phyloP scores from a whole-genome alignment of 2,797 vertebrate species.

The Gobio occitaniae region DNA sequence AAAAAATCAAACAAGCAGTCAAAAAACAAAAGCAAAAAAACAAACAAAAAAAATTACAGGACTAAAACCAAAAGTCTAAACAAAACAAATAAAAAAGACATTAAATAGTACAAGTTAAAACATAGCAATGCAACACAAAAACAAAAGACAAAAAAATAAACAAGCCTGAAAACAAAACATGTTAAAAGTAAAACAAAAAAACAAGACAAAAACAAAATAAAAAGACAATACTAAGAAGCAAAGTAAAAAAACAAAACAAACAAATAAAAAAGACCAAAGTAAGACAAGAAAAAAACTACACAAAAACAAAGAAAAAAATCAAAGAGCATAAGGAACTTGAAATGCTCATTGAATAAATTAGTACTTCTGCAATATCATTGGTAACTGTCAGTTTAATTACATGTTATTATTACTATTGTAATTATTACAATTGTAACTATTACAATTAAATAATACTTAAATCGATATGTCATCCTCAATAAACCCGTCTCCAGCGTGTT shows the following conservation, averaged over 20 bases:
- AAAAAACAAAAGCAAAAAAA: not conserved
- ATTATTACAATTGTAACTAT: too few relatives aligned
- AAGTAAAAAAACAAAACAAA: not conserved
- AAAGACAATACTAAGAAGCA: not conserved
- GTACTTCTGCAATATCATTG: too few relatives aligned
- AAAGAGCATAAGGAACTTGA: not conserved
- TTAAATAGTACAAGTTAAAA: too few relatives aligned
- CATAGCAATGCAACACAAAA: too few relatives aligned
- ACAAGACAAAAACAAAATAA: not conserved
- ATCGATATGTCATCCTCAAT: too few relatives aligned
- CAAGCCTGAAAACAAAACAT: not conserved
- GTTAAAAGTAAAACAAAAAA: not conserved
- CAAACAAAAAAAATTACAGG: too few relatives aligned
- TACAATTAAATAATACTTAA: too few relatives aligned
- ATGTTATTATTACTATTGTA: not conserved
- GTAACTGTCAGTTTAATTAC: not conserved
- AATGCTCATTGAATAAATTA: not conserved
- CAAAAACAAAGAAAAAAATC: not conserved
- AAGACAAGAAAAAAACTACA: not conserved
- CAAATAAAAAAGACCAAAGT: not conserved
- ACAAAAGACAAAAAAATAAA: not conserved
- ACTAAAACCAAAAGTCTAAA: rapidly evolving
- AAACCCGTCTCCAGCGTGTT: too few relatives aligned
- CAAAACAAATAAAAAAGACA: too few relatives aligned
- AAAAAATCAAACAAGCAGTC: not conserved